Evolutionary conservation across 2,113 vertebrate genomes (phyloP).

Genomic region (Candoia aspera): DNA sequence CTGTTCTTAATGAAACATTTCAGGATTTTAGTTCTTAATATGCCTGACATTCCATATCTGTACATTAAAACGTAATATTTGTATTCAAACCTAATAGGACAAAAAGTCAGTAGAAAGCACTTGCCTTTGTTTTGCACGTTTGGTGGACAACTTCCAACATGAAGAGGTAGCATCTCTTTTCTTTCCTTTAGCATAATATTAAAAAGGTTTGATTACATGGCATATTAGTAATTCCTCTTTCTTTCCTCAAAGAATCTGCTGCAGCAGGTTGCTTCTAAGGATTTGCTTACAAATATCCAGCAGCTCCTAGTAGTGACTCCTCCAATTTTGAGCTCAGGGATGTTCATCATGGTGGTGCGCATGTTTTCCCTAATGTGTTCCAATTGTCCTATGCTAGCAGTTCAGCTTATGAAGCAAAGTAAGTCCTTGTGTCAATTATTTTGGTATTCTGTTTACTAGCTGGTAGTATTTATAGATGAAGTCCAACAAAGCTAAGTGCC

Average conservation of each 20-base stretch:
- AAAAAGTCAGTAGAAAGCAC: constrained; percentile 99
- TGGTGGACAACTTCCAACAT: constrained; percentile 99
- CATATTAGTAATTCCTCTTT: not conserved
- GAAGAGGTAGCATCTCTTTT: constrained; percentile 84
- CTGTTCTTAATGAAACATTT: not conserved
- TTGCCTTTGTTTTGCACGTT: constrained; percentile 97
- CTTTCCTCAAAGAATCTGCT: constrained; percentile 85
- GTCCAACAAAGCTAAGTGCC: not conserved
- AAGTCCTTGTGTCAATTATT: constrained; percentile 64
- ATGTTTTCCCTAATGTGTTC: constrained; percentile 99
- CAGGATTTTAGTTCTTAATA: not conserved
- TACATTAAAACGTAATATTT: constrained; percentile 5
- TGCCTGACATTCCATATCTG: not conserved
- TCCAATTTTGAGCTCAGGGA: constrained; percentile 96
- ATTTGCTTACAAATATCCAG: constrained; percentile 97
- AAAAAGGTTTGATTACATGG: not conserved
- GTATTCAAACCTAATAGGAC: constrained; percentile 76
- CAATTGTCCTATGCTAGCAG: constrained; percentile 94
- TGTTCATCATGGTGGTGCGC: constrained; percentile 99
- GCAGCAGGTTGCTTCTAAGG: constrained; percentile 96
- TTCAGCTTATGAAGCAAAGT: constrained; percentile 99
- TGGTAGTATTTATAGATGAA: not conserved
- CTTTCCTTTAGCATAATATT: not conserved
- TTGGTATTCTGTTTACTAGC: not conserved
- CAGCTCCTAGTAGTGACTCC: constrained; percentile 97